A percentile compares a stretch with the other conserved stretches of the same genome.
These are phyloP conservation scores for Gymnocypris eckloni DNA, from an alignment of 2,797 vertebrate species.

Conservation along the genomic window DNA sequence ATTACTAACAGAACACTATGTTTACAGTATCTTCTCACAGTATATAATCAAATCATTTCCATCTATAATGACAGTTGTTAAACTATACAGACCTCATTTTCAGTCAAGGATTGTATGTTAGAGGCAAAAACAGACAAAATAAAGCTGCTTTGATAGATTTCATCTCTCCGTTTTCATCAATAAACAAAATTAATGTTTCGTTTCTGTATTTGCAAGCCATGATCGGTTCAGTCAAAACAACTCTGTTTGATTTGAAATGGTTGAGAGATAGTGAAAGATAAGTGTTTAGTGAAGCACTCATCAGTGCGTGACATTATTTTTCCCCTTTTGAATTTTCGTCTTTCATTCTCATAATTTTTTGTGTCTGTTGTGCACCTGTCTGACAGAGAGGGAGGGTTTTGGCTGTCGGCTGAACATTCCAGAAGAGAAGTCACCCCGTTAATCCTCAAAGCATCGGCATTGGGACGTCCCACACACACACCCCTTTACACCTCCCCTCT, in stretches of 20 bases:
- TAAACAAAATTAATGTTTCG: not conserved
- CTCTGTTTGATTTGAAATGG: conserved; percentile 29
- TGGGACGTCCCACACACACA: conserved; percentile 32
- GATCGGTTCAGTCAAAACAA: conserved; percentile 18
- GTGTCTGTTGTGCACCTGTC: conserved; percentile 43
- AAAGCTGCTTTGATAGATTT: not conserved
- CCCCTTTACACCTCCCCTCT: conserved; percentile 44
- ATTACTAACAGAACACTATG: not conserved
- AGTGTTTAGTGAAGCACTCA: conserved; percentile 4
- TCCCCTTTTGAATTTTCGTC: conserved; percentile 21
- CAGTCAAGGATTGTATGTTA: not conserved
- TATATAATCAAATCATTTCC: not conserved
- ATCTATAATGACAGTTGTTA: not conserved
- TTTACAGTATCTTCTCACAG: conserved; percentile 7
- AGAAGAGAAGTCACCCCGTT: conserved; percentile 52
- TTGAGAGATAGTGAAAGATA: conserved; percentile 15
- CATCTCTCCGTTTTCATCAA: not conserved
- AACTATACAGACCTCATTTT: not conserved
- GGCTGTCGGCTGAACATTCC: conserved; percentile 52
- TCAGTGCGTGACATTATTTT: conserved; percentile 22
- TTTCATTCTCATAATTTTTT: conserved; percentile 10
- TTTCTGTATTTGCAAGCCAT: not conserved
- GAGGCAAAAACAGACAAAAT: not conserved
- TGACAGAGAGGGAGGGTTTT: conserved; percentile 33
- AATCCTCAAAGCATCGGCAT: conserved; percentile 49